These are phyloP conservation scores for Calvadosia cruxmelitensis DNA, from an alignment of 30 jellyfish, hydroid and myxozoan species.

Conservation along the genomic window DNA sequence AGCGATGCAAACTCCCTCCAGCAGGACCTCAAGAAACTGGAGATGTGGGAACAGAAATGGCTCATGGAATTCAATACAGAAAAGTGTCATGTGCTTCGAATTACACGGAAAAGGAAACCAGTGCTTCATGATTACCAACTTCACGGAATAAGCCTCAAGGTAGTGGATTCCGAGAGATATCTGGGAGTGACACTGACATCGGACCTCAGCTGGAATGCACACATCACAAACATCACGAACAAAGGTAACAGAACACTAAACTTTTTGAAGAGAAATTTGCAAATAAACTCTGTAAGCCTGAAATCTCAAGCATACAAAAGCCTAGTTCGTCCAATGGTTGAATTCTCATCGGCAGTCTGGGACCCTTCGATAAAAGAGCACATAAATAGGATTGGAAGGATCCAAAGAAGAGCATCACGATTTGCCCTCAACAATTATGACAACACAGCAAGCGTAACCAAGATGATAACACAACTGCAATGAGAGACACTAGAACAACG, in stretches of 20 bases:
- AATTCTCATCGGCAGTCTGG: constrained; percentile 35
- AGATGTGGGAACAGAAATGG: constrained; percentile 52
- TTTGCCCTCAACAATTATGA: too few relatives aligned
- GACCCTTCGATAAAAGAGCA: constrained; percentile 28
- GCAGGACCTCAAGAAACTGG: constrained; percentile 36
- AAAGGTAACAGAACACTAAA: constrained; percentile 33
- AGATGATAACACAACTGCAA: too few relatives aligned
- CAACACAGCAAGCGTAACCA: too few relatives aligned
- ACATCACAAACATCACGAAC: constrained; percentile 14
- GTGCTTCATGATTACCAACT: constrained; percentile 24
- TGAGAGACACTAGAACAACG: too few relatives aligned
- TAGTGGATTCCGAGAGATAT: constrained; percentile 38
- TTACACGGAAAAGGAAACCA: constrained; percentile 31
- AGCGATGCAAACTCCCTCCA: constrained; percentile 10
- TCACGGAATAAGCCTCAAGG: constrained; percentile 29
- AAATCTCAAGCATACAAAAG: constrained; percentile 32
- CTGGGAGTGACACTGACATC: constrained; percentile 19
- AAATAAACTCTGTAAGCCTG: constrained; percentile 19
- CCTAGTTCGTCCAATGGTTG: constrained; percentile 26
- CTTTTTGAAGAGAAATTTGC: constrained; percentile 25
- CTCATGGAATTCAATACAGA: constrained; percentile 48
- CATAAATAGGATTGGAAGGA: too few relatives aligned
- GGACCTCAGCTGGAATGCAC: constrained; percentile 20
- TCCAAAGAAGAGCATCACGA: too few relatives aligned
- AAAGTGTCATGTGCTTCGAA: constrained; percentile 27